These are phyloP conservation scores for Bombyx mandarina DNA, from an alignment of 1,140 invertebrate genomes.

Conservation along the genomic window DNA sequence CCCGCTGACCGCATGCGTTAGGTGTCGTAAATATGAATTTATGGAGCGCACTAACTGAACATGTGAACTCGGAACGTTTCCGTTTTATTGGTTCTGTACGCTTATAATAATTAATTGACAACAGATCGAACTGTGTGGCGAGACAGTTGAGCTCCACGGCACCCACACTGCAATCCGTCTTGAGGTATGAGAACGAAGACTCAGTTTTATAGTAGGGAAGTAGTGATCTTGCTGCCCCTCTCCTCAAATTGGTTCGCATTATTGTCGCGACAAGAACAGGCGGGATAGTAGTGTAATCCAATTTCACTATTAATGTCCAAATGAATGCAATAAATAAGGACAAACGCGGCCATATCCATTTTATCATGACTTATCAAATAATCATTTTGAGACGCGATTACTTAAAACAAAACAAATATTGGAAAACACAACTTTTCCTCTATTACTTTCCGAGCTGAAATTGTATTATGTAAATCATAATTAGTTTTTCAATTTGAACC, in stretches of 20 bases:
- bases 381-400: not conserved
- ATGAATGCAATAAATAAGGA: not conserved
- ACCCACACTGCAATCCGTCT: no score
- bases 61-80: conserved; percentile 11
- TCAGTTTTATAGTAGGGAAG: not conserved
- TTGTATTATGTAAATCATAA: no score
- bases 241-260: not conserved
- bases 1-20: conserved; percentile 23
- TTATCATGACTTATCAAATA: not conserved
- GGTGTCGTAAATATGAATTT: conserved; percentile 43
- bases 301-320: not conserved
- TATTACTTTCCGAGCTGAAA: no score
- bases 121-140: no score
- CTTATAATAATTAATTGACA: no score
- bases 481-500: no score
- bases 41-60: conserved; percentile 30
- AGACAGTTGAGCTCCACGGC: no score
- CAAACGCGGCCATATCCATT: not conserved
- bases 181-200: not conserved
- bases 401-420: not conserved
- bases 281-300: not conserved
- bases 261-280: not conserved
- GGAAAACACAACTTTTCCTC: not conserved
- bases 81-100: conserved; percentile 2
- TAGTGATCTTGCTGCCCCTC: not conserved